Conservation (phyloP, 1,140 invertebrate species). For the Tetragnatha versicolor region DNA sequence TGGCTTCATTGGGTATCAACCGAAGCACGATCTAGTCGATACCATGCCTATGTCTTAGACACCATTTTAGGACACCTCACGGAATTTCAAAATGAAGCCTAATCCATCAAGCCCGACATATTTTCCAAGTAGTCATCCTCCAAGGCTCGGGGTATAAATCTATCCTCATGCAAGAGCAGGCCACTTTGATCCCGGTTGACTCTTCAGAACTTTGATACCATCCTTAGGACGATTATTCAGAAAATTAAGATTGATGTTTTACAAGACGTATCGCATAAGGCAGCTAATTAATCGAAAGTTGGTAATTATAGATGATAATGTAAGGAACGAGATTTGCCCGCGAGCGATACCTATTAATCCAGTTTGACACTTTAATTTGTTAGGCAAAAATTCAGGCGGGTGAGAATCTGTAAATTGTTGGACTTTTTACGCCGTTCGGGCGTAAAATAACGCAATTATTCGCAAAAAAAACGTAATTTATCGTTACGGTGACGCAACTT, state of each 20-base stretch:
- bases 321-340: background rate
- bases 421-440: background rate
- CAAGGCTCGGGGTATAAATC: background rate
- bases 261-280: constrained; percentile 32
- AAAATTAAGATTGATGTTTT: constrained; percentile 44
- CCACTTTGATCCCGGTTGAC: constrained; percentile 6
- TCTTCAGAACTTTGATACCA: constrained; percentile 23
- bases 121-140: background rate
- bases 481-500: constrained; percentile 1
- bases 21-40: background rate
- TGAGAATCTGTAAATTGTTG: constrained; percentile 8
- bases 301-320: constrained; percentile 35
- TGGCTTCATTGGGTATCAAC: background rate
- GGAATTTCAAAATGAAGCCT: constrained; percentile 1
- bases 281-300: constrained; percentile 29
- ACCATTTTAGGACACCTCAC: background rate
- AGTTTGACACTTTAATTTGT: constrained; percentile 37
- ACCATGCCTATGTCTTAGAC: background rate
- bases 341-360: background rate
- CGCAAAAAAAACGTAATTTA: constrained; percentile 4
- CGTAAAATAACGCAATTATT: background rate
- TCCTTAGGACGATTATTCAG: constrained; percentile 4
- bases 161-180: background rate
- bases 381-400: background rate
- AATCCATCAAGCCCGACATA: background rate